Conservation (phyloP, 2,113 vertebrate species). For the Amphilophus citrinellus region DNA sequence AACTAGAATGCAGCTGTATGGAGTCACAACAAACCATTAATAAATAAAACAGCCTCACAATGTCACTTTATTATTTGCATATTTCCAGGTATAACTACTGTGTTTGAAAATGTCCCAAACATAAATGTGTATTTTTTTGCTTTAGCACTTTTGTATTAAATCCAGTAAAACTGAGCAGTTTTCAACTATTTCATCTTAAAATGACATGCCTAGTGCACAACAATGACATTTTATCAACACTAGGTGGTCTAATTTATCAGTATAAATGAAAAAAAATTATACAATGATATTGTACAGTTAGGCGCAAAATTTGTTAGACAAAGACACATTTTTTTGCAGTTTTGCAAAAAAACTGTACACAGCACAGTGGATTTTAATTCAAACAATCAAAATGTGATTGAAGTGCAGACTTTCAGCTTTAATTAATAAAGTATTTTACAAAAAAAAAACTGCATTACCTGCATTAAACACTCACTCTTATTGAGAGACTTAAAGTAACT, state of each 20-base stretch:
- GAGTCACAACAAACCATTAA: background rate
- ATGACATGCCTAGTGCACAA: background rate
- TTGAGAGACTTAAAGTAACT: background rate
- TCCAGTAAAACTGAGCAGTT: background rate
- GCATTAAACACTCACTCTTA: background rate
- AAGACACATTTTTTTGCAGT: background rate
- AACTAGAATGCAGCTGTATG: background rate
- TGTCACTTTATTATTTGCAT: background rate
- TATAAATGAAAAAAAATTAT: background rate
- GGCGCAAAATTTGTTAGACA: background rate
- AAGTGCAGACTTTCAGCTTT: background rate
- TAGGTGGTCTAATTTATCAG: background rate
- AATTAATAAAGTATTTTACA: background rate
- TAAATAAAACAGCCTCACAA: background rate
- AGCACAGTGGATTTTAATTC: background rate
- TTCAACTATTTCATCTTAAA: background rate
- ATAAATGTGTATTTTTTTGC: background rate
- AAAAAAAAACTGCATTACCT: background rate
- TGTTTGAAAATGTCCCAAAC: background rate
- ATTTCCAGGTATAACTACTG: background rate
- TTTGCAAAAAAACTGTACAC: background rate
- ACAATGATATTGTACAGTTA: background rate
- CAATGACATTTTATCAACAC: background rate
- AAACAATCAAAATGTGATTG: background rate
- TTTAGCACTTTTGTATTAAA: background rate